Conservation (phyloP, 2,888 invertebrate species). For the Vesta saturnalis region DNA sequence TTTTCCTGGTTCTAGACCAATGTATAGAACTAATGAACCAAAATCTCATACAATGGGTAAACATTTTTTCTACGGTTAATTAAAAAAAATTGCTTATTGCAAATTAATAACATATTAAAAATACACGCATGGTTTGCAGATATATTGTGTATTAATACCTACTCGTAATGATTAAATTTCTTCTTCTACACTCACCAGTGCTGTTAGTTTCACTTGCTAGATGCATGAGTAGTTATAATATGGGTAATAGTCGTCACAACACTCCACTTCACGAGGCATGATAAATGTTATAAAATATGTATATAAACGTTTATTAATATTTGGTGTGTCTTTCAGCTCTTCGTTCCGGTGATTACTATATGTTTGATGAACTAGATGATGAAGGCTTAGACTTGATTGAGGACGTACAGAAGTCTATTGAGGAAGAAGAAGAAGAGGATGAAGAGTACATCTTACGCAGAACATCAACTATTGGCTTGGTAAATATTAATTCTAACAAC, state of each 20-base stretch:
- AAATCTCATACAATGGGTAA: slow-evolving; percentile 69
- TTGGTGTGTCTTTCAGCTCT: slow-evolving; percentile 74
- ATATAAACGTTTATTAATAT: background rate
- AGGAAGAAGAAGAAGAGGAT: slow-evolving; percentile 48
- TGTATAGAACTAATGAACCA: slow-evolving; percentile 63
- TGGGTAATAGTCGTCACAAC: too few relatives aligned
- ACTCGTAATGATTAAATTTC: background rate
- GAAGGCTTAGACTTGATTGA: slow-evolving; percentile 73
- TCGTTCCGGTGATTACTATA: slow-evolving; percentile 98
- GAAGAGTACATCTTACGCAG: slow-evolving; percentile 38
- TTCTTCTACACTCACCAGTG: background rate
- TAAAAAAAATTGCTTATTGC: slow-evolving; percentile 7
- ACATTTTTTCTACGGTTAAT: slow-evolving; percentile 33
- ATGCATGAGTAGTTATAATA: too few relatives aligned
- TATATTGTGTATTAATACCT: background rate
- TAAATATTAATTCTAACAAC: slow-evolving; percentile 38
- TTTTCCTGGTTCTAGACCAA: slow-evolving; percentile 64
- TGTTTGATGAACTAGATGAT: slow-evolving; percentile 95
- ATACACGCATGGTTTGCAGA: slow-evolving; percentile 31
- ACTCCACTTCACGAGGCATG: too few relatives aligned
- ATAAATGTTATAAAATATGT: background rate
- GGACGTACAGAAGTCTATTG: slow-evolving; percentile 41
- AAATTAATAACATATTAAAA: slow-evolving; percentile 11
- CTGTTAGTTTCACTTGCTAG: too few relatives aligned
- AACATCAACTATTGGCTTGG: slow-evolving; percentile 53